Conservation (phyloP, 2,113 vertebrate genomes). For the Ceyx cyanopectus region DNA sequence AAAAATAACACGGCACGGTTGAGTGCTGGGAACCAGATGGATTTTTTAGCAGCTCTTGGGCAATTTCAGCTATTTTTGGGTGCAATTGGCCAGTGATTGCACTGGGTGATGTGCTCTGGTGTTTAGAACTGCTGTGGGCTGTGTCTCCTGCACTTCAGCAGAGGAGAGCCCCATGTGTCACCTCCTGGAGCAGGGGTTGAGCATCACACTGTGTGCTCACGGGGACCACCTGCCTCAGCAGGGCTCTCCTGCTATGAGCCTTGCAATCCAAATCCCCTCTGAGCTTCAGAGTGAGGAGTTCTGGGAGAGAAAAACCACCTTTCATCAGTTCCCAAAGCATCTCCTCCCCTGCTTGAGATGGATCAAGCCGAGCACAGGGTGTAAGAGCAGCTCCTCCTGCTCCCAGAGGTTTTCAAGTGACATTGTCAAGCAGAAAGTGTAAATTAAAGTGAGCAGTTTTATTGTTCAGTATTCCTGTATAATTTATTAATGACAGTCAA, state of each 20-base stretch:
- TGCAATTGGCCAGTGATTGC: background rate
- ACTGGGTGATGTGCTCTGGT: background rate
- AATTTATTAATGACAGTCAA: background rate
- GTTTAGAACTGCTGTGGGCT: background rate
- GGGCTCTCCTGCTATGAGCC: background rate
- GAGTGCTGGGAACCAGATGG: background rate
- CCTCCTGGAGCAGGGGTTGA: background rate
- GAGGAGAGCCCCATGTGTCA: background rate
- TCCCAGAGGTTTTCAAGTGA: background rate
- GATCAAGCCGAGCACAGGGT: accelerated
- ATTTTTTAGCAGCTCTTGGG: background rate
- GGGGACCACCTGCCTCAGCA: background rate
- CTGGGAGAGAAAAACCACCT: background rate
- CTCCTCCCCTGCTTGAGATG: background rate
- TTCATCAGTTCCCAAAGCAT: background rate
- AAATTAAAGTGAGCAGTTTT: background rate
- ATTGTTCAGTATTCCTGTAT: background rate
- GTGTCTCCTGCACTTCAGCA: background rate
- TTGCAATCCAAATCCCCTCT: background rate
- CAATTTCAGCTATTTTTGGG: background rate
- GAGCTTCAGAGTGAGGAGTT: background rate
- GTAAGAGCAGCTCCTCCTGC: background rate
- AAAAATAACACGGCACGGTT: background rate
- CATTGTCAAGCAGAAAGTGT: background rate
- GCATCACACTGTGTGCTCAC: accelerated